phyloP scores from a whole-genome alignment of 2,888 invertebrate genomes.

The Galeruca laticollis region DNA sequence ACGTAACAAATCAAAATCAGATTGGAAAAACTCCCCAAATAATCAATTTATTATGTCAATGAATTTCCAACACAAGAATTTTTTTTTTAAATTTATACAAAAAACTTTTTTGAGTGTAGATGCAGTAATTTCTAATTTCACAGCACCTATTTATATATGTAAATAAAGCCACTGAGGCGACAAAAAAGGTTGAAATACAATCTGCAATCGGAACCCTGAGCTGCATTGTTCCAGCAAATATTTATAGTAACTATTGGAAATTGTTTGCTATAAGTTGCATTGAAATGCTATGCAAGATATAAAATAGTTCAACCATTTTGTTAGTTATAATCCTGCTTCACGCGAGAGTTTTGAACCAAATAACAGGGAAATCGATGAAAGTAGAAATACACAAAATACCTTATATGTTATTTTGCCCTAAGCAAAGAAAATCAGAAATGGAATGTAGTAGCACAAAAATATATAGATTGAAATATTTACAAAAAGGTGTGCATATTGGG shows the following conservation, averaged over 20 bases:
- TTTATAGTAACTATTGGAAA: constrained; percentile 11
- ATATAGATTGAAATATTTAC: too few relatives aligned
- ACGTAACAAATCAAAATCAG: too few relatives aligned
- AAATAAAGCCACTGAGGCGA: constrained; percentile 3
- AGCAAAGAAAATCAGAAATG: too few relatives aligned
- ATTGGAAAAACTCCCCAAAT: too few relatives aligned
- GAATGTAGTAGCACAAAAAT: too few relatives aligned
- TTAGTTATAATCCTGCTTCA: neutral
- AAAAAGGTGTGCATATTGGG: too few relatives aligned
- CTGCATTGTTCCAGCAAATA: constrained; percentile 15
- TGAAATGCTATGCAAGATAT: neutral
- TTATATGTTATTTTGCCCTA: too few relatives aligned
- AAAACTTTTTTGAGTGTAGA: constrained; percentile 7
- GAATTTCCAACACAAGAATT: neutral
- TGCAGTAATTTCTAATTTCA: neutral
- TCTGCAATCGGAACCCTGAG: constrained; percentile 22
- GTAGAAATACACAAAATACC: too few relatives aligned
- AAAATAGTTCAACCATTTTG: neutral
- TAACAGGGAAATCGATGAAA: neutral
- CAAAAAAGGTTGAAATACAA: constrained; percentile 12
- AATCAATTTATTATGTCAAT: neutral
- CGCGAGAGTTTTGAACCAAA: neutral
- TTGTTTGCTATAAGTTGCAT: neutral
- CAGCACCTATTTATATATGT: constrained; percentile 3
- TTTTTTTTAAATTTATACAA: neutral